phyloP scores from a whole-genome alignment of 2,113 vertebrate species.

The Gymnocephalus cernua region DNA sequence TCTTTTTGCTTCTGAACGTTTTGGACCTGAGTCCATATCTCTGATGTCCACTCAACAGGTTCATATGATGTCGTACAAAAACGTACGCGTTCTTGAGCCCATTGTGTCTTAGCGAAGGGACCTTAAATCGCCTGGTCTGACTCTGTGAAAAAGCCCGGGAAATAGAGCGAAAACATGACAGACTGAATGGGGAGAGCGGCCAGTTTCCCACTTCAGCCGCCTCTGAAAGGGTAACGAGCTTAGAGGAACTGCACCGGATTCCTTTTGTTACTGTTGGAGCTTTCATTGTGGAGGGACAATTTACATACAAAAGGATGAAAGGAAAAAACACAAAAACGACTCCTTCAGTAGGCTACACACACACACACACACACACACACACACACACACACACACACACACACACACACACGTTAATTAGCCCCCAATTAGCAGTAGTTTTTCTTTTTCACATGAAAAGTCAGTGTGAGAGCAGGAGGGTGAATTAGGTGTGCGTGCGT shows the following conservation, averaged over 20 bases:
- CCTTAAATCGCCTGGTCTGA: too few species aligned
- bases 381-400: too few species aligned
- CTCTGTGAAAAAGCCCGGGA: too few species aligned
- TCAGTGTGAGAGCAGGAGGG: slow-evolving; percentile 20
- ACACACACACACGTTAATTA: slow-evolving; percentile 18
- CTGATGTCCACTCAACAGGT: too few species aligned
- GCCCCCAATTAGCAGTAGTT: slow-evolving; percentile 37
- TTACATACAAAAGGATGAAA: slow-evolving; percentile 70
- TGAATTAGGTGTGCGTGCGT: slow-evolving; percentile 21
- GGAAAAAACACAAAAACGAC: background rate
- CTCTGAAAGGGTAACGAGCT: slow-evolving; percentile 60
- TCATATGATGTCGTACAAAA: too few species aligned
- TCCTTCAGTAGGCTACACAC: background rate
- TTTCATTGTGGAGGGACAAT: slow-evolving; percentile 54
- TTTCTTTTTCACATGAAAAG: slow-evolving; percentile 35
- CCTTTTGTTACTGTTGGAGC: slow-evolving; percentile 52
- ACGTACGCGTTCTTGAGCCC: too few species aligned
- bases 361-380: background rate
- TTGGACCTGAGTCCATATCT: too few species aligned
- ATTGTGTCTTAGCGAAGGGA: too few species aligned
- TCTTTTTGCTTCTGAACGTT: too few species aligned
- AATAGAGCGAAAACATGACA: too few species aligned
- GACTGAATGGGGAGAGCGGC: too few species aligned
- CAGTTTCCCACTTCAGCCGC: slow-evolving; percentile 41
- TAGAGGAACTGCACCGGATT: background rate